phyloP scores from a whole-genome alignment of 2,888 invertebrate genomes.

The Hydroisotoma schaefferi region DNA sequence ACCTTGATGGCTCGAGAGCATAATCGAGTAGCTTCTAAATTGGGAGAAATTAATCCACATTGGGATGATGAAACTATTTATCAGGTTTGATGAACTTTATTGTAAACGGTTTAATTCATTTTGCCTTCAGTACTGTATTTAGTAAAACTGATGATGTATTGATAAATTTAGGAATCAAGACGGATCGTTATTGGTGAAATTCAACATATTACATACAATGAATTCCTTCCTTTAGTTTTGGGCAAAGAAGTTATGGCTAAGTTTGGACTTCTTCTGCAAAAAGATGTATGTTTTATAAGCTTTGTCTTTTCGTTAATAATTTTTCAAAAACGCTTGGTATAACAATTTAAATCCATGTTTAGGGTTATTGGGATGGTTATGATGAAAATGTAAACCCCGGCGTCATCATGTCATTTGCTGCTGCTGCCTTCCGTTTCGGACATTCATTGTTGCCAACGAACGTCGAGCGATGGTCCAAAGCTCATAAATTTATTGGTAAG shows the following conservation, averaged over 20 bases:
- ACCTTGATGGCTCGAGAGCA: constrained; percentile 87
- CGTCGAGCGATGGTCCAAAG: constrained; percentile 90
- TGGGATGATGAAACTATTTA: constrained; percentile 91
- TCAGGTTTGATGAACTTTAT: constrained; percentile 58
- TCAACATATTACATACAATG: constrained; percentile 85
- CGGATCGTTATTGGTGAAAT: constrained; percentile 80
- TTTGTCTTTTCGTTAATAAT: neutral
- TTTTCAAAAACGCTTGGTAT: neutral
- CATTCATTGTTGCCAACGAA: constrained; percentile 86
- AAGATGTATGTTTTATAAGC: constrained; percentile 59
- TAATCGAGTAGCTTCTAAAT: constrained; percentile 73
- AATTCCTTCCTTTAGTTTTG: constrained; percentile 80
- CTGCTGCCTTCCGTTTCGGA: constrained; percentile 87
- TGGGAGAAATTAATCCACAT: constrained; percentile 78
- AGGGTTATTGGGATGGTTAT: constrained; percentile 80
- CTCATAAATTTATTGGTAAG: constrained; percentile 85
- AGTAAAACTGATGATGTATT: neutral
- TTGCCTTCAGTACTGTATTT: neutral
- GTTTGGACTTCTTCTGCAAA: constrained; percentile 76
- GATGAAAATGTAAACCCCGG: constrained; percentile 80
- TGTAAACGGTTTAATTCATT: neutral
- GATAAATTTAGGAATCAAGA: constrained; percentile 62
- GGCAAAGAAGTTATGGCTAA: constrained; percentile 90
- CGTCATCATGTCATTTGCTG: constrained; percentile 83
- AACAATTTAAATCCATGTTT: constrained; percentile 19